A percentile compares a stretch with the other conserved stretches of the same genome.
These are phyloP conservation scores for Myiozetetes cayanensis DNA, from an alignment of 2,113 vertebrate species.

Conservation along the genomic window DNA sequence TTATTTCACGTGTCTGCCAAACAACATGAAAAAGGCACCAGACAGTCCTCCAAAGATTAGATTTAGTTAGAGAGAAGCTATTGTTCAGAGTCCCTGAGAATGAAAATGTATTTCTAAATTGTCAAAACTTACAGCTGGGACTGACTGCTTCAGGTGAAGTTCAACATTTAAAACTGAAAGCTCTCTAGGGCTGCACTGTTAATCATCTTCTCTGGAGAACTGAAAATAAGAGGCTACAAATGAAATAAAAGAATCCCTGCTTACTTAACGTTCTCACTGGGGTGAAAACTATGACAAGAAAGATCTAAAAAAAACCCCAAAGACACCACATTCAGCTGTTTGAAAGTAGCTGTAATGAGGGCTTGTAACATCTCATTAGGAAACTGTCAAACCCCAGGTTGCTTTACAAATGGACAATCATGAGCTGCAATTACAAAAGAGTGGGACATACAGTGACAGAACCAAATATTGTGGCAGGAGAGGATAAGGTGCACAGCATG, in stretches of 20 bases:
- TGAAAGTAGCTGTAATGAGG: constrained; percentile 52
- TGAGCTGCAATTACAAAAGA: constrained; percentile 32
- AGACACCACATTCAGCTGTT: constrained; percentile 18
- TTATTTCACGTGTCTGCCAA: background rate
- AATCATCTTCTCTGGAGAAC: constrained; percentile 16
- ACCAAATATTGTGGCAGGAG: constrained; percentile 31
- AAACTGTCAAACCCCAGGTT: constrained; percentile 43
- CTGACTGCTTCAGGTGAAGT: background rate
- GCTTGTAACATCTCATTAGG: constrained; percentile 47
- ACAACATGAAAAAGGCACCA: background rate
- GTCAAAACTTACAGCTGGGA: background rate
- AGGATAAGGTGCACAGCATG: background rate
- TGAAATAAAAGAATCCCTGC: constrained; percentile 34
- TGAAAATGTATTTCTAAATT: background rate
- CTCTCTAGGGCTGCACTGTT: background rate
- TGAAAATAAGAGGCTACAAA: constrained; percentile 37
- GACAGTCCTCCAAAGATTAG: background rate
- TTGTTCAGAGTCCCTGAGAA: background rate
- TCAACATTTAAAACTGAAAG: constrained; percentile 39
- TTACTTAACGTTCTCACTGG: constrained; percentile 46
- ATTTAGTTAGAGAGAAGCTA: background rate
- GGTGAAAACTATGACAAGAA: constrained; percentile 10
- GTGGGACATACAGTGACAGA: background rate
- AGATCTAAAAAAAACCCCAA: background rate
- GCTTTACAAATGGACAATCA: constrained; percentile 50